These are phyloP conservation scores for Hyppa rectilinea DNA, from an alignment of 2,888 invertebrate species.

Conservation along the genomic window DNA sequence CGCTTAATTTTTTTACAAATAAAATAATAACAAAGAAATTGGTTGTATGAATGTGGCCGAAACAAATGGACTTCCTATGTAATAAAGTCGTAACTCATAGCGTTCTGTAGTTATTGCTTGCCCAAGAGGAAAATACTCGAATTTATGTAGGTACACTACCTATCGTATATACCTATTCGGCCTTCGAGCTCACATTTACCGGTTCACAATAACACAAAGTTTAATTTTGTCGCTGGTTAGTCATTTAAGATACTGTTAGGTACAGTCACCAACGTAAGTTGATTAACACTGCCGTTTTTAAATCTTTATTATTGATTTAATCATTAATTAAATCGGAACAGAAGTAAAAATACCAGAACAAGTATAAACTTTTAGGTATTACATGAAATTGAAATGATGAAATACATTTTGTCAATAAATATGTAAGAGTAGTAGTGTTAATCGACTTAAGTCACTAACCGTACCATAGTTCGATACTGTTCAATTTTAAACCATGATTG, in stretches of 20 bases:
- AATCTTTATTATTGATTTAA: neutral
- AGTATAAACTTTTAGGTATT: neutral
- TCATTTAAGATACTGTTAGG: constrained; percentile 3
- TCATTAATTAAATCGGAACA: neutral
- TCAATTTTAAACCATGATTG: neutral
- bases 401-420: neutral
- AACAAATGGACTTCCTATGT: neutral
- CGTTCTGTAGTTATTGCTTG: neutral
- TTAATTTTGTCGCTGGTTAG: constrained; percentile 12
- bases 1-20: no score
- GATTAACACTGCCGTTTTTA: neutral
- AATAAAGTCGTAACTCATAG: neutral
- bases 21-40: no score
- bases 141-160: no score
- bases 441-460: neutral
- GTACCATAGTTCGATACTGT: neutral
- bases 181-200: neutral
- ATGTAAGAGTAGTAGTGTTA: neutral
- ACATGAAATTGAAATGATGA: neutral
- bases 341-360: neutral
- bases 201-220: neutral
- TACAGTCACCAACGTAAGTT: neutral
- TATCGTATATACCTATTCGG: neutral
- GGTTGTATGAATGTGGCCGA: neutral
- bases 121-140: neutral